Conservation (phyloP, 1,140 invertebrate genomes). For the Euglossa dilemma region DNA sequence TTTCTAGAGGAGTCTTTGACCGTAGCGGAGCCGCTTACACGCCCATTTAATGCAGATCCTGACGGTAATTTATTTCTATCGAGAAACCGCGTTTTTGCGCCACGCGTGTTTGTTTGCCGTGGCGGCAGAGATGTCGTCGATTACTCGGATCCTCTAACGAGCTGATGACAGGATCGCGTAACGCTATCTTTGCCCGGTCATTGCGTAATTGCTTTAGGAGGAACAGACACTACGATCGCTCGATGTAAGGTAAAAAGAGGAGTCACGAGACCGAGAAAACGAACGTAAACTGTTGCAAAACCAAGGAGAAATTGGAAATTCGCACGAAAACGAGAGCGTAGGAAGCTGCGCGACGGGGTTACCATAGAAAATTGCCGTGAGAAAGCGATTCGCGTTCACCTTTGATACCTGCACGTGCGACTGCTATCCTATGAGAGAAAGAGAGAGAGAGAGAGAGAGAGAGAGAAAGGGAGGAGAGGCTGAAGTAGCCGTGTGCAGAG, state of each 20-base stretch:
- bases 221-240: too few species aligned
- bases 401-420: slow-evolving; percentile 52
- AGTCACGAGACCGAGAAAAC: too few species aligned
- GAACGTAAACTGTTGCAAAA: too few species aligned
- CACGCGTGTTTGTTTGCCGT: not conserved
- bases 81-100: slow-evolving; percentile 19
- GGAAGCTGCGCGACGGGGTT: slow-evolving; percentile 27
- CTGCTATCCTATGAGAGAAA: too few species aligned
- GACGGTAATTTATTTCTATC: slow-evolving; percentile 43
- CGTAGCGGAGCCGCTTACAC: slow-evolving; percentile 40
- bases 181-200: not conserved
- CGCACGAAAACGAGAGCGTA: not conserved
- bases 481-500: slow-evolving; percentile 37
- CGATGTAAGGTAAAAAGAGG: too few species aligned
- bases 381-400: slow-evolving; percentile 46
- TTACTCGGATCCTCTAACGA: not conserved
- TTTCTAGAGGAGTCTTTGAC: slow-evolving; percentile 43
- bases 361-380: slow-evolving; percentile 57
- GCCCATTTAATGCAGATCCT: slow-evolving; percentile 38
- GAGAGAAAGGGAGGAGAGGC: not conserved
- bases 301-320: not conserved
- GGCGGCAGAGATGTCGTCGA: not conserved
- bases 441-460: not conserved
- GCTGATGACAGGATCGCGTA: not conserved
- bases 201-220: not conserved